These are phyloP conservation scores for Xylocampa areola DNA, from an alignment of 2,888 invertebrate species.

Conservation along the genomic window DNA sequence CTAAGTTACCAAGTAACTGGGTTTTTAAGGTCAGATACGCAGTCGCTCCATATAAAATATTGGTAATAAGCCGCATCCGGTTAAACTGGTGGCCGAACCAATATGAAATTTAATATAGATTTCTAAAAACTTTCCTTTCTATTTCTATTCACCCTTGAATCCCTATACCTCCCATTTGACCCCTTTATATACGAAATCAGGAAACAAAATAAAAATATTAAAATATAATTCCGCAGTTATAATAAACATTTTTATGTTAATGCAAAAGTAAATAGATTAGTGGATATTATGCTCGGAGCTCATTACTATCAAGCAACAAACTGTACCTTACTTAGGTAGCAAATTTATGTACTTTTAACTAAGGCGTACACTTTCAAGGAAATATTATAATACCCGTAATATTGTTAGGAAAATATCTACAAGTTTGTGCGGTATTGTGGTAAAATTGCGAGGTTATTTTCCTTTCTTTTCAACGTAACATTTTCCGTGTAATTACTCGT, in stretches of 20 bases:
- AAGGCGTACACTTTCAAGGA: constrained; percentile 25
- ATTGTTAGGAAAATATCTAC: constrained; percentile 7
- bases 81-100: too few species aligned
- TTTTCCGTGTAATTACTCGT: too few species aligned
- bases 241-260: constrained; percentile 32
- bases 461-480: too few species aligned
- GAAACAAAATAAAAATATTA: constrained; percentile 14
- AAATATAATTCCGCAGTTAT: constrained; percentile 15
- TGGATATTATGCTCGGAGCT: constrained; percentile 29
- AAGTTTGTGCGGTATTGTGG: neutral
- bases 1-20: too few species aligned
- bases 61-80: too few species aligned
- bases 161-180: too few species aligned
- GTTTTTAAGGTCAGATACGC: too few species aligned
- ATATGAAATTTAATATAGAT: too few species aligned
- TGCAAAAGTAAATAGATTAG: constrained; percentile 38
- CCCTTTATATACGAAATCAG: too few species aligned
- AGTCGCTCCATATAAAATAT: too few species aligned
- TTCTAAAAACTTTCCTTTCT: too few species aligned
- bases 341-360: constrained; percentile 41
- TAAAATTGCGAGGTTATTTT: neutral
- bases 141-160: too few species aligned
- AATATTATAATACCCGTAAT: neutral
- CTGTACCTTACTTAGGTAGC: constrained; percentile 27
- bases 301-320: constrained; percentile 17